phyloP scores from a whole-genome alignment of 2,888 invertebrate species.

The Meghimatium bilineatum region DNA sequence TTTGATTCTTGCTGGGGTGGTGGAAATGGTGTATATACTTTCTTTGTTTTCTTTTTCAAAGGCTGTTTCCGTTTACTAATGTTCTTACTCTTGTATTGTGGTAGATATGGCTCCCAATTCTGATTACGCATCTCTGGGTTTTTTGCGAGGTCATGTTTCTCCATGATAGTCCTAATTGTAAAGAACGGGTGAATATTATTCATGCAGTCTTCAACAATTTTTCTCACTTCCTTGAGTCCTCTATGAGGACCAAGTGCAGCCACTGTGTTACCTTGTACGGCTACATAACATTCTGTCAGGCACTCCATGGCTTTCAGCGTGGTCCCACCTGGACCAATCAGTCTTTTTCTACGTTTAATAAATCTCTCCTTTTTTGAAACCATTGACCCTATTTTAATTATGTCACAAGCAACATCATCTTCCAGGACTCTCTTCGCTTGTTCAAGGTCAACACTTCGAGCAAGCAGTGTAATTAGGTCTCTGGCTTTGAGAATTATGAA shows the following conservation, averaged over 20 bases:
- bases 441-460: conserved; percentile 96
- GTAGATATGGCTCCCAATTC: conserved; percentile 97
- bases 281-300: conserved; percentile 95
- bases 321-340: conserved; percentile 98
- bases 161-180: conserved; percentile 97
- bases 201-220: conserved; percentile 97
- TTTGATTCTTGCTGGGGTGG: conserved; percentile 95
- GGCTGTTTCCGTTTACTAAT: conserved; percentile 91
- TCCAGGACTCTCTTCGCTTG: conserved; percentile 85
- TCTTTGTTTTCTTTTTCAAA: conserved; percentile 91
- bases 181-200: conserved; percentile 99
- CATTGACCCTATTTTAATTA: conserved; percentile 95
- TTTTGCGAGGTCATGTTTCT: conserved; percentile 94
- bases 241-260: conserved; percentile 96
- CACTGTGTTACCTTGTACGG: conserved; percentile 98
- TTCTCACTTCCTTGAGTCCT: conserved; percentile 84
- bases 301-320: conserved; percentile 95
- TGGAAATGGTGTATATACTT: conserved; percentile 97
- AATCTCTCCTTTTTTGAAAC: conserved; percentile 93
- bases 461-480: conserved; percentile 95
- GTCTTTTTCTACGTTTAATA: conserved; percentile 92
- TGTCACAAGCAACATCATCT: conserved; percentile 94
- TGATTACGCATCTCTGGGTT: conserved; percentile 93
- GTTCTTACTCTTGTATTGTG: conserved; percentile 93
- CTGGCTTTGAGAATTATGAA: conserved; percentile 96